A percentile compares a stretch with the other conserved stretches of the same genome.
Evolutionary conservation across 2,888 invertebrate species (phyloP).

Genomic region (Copidosoma aretas): DNA sequence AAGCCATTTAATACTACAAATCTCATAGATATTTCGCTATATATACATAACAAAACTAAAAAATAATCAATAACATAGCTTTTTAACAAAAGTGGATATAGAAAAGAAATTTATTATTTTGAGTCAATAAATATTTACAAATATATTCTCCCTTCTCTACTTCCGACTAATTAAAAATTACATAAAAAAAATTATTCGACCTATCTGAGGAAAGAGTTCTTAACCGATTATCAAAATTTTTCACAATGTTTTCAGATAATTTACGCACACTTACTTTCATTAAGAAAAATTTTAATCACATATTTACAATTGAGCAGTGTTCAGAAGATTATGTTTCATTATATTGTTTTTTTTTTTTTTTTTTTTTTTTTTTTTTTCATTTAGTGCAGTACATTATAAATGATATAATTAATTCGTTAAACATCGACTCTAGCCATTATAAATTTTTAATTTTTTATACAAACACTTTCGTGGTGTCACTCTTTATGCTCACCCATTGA

Average conservation of each 20-base stretch:
- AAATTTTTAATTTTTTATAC: slow-evolving; percentile 18
- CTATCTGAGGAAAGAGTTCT: too few species aligned
- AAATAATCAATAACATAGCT: neutral
- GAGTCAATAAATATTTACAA: slow-evolving; percentile 35
- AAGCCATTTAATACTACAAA: slow-evolving; percentile 11
- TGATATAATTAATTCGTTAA: slow-evolving; percentile 5
- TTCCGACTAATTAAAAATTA: slow-evolving; percentile 10
- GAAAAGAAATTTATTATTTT: slow-evolving; percentile 29
- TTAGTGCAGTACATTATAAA: slow-evolving; percentile 16
- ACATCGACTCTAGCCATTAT: slow-evolving; percentile 1
- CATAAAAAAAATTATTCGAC: slow-evolving; percentile 16
- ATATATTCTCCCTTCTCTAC: slow-evolving; percentile 7
- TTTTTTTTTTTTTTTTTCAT: slow-evolving; percentile 1
- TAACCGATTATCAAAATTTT: neutral
- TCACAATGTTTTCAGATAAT: slow-evolving; percentile 5
- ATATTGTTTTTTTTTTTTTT: slow-evolving; percentile 2
- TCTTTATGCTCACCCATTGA: neutral
- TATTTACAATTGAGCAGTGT: slow-evolving; percentile 28
- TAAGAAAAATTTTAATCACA: neutral
- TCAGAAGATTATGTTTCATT: slow-evolving; percentile 28
- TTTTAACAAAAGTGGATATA: slow-evolving; percentile 28
- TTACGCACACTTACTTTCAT: neutral
- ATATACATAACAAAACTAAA: neutral
- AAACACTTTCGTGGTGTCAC: slow-evolving; percentile 17
- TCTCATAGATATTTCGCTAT: slow-evolving; percentile 23